A percentile compares a stretch with the other conserved stretches of the same genome.
Conservation (phyloP, 2,797 vertebrate species). For the Onychomys leucogaster region DNA sequence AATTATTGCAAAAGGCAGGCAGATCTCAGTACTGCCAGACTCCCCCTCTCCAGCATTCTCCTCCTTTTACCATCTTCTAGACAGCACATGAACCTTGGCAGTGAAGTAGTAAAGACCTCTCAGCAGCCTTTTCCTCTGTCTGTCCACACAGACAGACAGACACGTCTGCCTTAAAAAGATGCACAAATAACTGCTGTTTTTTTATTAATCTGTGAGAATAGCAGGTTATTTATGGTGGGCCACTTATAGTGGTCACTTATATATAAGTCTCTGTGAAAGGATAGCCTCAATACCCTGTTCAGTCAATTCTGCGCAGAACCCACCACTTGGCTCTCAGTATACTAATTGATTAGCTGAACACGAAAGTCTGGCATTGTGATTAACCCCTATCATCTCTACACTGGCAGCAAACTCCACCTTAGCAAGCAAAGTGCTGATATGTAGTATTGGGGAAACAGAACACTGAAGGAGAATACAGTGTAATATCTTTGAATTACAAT, state of each 20-base stretch:
- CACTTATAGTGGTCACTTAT: background rate
- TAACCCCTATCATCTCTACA: background rate
- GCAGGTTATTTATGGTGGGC: background rate
- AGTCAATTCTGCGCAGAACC: background rate
- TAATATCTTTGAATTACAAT: background rate
- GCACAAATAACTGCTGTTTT: background rate
- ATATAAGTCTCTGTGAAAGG: background rate
- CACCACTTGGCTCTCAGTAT: slow-evolving; percentile 27
- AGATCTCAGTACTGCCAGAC: background rate
- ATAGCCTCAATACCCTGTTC: background rate
- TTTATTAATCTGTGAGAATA: slow-evolving; percentile 60
- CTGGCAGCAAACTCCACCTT: background rate
- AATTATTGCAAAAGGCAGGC: background rate
- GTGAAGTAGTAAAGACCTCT: background rate
- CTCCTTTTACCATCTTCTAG: background rate
- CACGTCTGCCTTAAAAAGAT: background rate
- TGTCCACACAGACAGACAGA: background rate
- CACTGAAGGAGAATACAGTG: background rate
- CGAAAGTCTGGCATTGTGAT: background rate
- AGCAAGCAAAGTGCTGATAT: background rate
- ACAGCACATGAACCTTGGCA: background rate
- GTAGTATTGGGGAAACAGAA: background rate
- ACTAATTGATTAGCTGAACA: slow-evolving; percentile 49
- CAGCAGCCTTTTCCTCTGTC: background rate
- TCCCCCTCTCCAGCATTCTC: background rate